Evolutionary conservation across 2,888 invertebrate species (phyloP).

Genomic region (Xiphydria camelus): DNA sequence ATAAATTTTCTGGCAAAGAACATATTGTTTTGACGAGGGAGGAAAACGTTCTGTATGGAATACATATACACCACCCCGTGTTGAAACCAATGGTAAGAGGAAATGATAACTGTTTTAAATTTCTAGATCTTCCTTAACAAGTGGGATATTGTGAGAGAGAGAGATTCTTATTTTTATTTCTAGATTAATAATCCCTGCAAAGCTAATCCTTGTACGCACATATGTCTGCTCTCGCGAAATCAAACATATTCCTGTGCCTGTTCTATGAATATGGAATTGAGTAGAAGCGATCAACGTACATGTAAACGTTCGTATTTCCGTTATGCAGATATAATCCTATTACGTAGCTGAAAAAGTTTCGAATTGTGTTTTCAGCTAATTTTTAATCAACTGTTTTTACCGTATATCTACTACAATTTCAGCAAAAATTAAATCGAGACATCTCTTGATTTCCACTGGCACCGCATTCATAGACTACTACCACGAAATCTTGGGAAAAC

Average conservation of each 20-base stretch:
- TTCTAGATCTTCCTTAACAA: too few relatives aligned
- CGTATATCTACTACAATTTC: slow-evolving; percentile 26
- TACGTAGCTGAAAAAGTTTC: neutral
- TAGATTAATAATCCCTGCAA: slow-evolving; percentile 65
- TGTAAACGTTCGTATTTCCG: slow-evolving; percentile 63
- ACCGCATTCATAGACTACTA: slow-evolving; percentile 65
- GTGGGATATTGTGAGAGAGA: too few relatives aligned
- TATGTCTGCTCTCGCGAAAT: slow-evolving; percentile 73
- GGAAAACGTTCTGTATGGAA: slow-evolving; percentile 63
- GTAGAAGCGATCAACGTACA: slow-evolving; percentile 60
- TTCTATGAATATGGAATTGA: slow-evolving; percentile 70
- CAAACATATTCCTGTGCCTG: slow-evolving; percentile 71
- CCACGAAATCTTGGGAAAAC: slow-evolving; percentile 70
- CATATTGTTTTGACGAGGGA: slow-evolving; percentile 63
- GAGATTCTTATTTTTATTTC: slow-evolving; percentile 28
- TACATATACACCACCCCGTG: slow-evolving; percentile 76
- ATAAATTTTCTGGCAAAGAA: slow-evolving; percentile 76
- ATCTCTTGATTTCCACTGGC: slow-evolving; percentile 64
- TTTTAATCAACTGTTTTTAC: too few relatives aligned
- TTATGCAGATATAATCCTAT: slow-evolving; percentile 8
- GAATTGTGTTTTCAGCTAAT: neutral
- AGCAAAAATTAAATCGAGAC: slow-evolving; percentile 57
- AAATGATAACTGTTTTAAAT: neutral
- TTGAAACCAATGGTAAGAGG: slow-evolving; percentile 59
- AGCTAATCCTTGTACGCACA: slow-evolving; percentile 69